Evolutionary conservation across 1,140 invertebrate species (phyloP).

Genomic region (Dreissena rostriformis): DNA sequence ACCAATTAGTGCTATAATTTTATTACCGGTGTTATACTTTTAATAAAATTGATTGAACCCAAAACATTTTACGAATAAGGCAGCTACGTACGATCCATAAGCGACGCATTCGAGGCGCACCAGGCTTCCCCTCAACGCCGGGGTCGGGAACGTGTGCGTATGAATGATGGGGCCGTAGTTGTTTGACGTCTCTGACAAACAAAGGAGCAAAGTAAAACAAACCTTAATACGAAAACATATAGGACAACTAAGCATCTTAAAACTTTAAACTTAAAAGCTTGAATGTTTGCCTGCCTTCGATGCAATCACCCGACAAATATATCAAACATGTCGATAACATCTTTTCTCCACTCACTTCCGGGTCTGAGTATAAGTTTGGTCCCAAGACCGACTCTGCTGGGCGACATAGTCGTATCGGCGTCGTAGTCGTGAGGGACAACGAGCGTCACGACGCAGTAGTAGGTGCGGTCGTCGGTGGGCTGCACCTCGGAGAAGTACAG

Average conservation of each 20-base stretch:
- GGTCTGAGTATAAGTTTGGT: slow-evolving; percentile 62
- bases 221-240: background rate
- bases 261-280: background rate
- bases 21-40: too few relatives aligned
- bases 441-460: slow-evolving; percentile 69
- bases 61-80: too few relatives aligned
- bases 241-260: background rate
- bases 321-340: background rate
- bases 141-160: slow-evolving; percentile 95
- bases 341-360: slow-evolving; percentile 60
- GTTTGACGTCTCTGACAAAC: slow-evolving; percentile 30
- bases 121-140: slow-evolving; percentile 92
- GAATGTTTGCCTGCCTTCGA: background rate
- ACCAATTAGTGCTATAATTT: too few relatives aligned
- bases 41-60: too few relatives aligned
- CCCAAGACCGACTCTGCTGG: slow-evolving; percentile 63
- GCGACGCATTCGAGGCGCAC: slow-evolving; percentile 96
- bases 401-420: slow-evolving; percentile 54
- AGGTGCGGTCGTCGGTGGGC: slow-evolving; percentile 56
- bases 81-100: slow-evolving; percentile 85
- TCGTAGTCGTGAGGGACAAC: slow-evolving; percentile 38
- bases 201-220: background rate
- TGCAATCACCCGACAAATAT: background rate
- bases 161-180: slow-evolving; percentile 83
- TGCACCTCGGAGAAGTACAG: slow-evolving; percentile 68